Percentiles rank a stretch among this genome's conserved stretches.
phyloP scores from a whole-genome alignment of 2,888 invertebrate genomes.

The Xestia rhomboidea region DNA sequence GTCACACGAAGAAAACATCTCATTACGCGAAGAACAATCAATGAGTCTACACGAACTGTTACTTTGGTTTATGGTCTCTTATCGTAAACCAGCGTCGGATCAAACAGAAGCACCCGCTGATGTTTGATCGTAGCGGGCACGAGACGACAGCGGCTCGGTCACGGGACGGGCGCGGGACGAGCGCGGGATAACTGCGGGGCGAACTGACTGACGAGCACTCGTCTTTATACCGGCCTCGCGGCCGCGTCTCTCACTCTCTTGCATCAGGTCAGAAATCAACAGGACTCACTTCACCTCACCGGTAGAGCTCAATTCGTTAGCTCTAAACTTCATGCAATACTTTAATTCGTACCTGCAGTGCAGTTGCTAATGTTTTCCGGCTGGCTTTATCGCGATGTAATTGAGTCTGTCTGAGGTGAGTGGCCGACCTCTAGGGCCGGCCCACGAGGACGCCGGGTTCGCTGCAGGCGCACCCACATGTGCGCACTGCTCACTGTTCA shows the following conservation, averaged over 20 bases:
- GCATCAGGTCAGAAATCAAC: conserved; percentile 1
- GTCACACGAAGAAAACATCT: conserved; percentile 37
- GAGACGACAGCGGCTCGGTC: not conserved
- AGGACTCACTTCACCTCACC: not conserved
- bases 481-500: not conserved
- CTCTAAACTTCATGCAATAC: not conserved
- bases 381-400: not conserved
- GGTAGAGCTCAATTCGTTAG: not conserved
- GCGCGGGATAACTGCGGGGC: not conserved
- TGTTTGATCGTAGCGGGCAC: not conserved
- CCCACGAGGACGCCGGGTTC: not conserved
- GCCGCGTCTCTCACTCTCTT: not conserved
- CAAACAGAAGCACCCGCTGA: conserved; percentile 34
- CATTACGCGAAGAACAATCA: conserved; percentile 39
- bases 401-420: conserved; percentile 12
- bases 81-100: conserved; percentile 43
- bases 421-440: conserved; percentile 8
- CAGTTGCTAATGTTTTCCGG: not conserved
- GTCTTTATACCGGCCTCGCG: conserved; percentile 23
- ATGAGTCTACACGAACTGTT: conserved; percentile 39
- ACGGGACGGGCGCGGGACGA: not conserved
- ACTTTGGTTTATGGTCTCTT: conserved; percentile 36
- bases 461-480: not conserved
- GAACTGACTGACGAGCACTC: conserved; percentile 34
- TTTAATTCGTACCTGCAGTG: not conserved